A percentile compares a stretch with the other conserved stretches of the same genome.
phyloP scores from a whole-genome alignment of 2,888 invertebrate species.

The Slavum lentiscoides region DNA sequence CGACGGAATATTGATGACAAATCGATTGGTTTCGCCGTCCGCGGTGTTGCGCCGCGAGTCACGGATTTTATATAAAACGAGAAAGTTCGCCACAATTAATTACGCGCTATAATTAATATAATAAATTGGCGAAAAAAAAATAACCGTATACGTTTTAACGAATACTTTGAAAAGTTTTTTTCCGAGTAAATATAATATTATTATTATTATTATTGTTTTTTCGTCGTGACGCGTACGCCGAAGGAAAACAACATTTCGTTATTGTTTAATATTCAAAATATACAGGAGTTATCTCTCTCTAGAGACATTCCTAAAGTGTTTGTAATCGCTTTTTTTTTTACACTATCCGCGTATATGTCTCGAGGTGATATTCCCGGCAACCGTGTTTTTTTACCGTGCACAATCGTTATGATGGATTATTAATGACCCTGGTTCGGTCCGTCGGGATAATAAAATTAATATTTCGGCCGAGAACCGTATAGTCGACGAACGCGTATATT shows the following conservation, averaged over 20 bases:
- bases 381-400: no score
- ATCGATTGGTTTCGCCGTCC: constrained; percentile 15
- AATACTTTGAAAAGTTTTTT: no score
- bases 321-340: constrained; percentile 5
- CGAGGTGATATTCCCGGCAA: not conserved
- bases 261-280: not conserved
- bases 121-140: no score
- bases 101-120: constrained; percentile 1
- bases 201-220: no score
- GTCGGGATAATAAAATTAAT: not conserved
- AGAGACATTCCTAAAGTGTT: not conserved
- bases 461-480: no score
- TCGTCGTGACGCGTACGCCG: not conserved
- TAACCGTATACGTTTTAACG: not conserved
- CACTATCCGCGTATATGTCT: not conserved
- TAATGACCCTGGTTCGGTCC: not conserved
- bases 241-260: not conserved
- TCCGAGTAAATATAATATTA: no score
- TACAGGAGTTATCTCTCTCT: not conserved
- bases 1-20: not conserved
- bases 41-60: not conserved
- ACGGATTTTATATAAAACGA: not conserved
- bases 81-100: constrained; percentile 10
- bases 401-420: not conserved
- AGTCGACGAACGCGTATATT: no score